Evolutionary conservation across 2,113 vertebrate species (phyloP), one percentile per base, ranked within the genome.

Genomic region (Poeciliopsis turrubarensis): DNA sequence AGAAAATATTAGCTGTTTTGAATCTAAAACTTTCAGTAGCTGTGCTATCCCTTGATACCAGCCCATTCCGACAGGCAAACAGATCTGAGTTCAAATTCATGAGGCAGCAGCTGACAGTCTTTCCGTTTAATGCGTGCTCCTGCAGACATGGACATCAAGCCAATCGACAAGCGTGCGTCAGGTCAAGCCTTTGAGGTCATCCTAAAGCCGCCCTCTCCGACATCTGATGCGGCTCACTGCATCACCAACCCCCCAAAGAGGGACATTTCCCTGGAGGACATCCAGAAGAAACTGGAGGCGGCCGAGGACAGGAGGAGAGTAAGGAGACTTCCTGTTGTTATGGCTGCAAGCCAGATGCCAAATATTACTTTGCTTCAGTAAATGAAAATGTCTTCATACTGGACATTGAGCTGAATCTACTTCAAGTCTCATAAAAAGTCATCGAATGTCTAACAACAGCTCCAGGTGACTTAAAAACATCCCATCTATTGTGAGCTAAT

Each of bases 121-220:
- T 22, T 72, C 15, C 68, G 1, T 68, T 22, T 60, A 12, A 66
- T 47, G 6, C 41, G 10, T 68, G 5, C 39, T 14, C 34, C 22
- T 10, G 31, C 91, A 99, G 98, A 98, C 79, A 95, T 99, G 98
- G 97, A 99, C 86, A 98, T 99, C 82, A 99, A 99, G 89, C 94
- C 98, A 85, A 95, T 99, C 91, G 96, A 97, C 91, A 99, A 99
- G 92, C 95, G 98, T 17, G 96, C 97, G 73, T 99, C 98, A 2
- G 98, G 98, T 80, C 98, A 99, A 94, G 97, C 98, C 79, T 99
- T 98, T 0, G 98, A 99, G 90, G 96, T 99, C 88, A 98, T 99
- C 85, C 94, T 99, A 89, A 99, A 99, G 94, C 95, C 98, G 0
- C 91, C 97, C 73, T 97, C 97, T 22, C 97, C 98, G 39, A 91